Conservation (phyloP, 2,113 vertebrate genomes). For the Oriolus oriolus region DNA sequence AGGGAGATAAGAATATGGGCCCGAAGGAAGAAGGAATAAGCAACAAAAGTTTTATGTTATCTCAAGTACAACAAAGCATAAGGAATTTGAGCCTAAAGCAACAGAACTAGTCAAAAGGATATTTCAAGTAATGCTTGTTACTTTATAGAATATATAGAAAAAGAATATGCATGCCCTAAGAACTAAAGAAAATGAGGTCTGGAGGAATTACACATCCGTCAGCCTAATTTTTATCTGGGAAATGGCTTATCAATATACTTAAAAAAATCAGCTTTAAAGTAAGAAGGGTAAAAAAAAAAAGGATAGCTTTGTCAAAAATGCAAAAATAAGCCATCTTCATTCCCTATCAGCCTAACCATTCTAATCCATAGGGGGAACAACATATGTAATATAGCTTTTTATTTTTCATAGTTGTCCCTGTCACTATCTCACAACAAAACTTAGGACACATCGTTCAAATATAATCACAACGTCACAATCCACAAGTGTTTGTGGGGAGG, state of each 20-base stretch:
- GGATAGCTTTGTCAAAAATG: neutral
- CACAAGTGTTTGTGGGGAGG: neutral
- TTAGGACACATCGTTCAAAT: neutral
- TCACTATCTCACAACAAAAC: neutral
- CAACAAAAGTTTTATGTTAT: neutral
- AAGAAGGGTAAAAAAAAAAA: neutral
- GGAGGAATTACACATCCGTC: neutral
- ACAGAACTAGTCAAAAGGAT: conserved; percentile 4
- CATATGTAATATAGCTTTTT: neutral
- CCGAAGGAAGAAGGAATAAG: neutral
- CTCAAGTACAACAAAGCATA: neutral
- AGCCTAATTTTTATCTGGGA: neutral
- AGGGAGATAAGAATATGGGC: neutral
- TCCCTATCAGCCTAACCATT: neutral
- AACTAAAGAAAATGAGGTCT: neutral
- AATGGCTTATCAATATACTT: neutral
- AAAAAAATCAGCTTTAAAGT: neutral
- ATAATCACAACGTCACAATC: neutral
- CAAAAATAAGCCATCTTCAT: neutral
- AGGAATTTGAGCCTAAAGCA: conserved; percentile 11
- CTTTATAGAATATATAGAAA: neutral
- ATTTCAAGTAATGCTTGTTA: neutral
- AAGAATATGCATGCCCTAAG: neutral
- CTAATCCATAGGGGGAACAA: neutral
- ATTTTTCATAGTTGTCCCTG: neutral